phyloP scores from a whole-genome alignment of 1,140 invertebrate species.

The Drosophila melanica region DNA sequence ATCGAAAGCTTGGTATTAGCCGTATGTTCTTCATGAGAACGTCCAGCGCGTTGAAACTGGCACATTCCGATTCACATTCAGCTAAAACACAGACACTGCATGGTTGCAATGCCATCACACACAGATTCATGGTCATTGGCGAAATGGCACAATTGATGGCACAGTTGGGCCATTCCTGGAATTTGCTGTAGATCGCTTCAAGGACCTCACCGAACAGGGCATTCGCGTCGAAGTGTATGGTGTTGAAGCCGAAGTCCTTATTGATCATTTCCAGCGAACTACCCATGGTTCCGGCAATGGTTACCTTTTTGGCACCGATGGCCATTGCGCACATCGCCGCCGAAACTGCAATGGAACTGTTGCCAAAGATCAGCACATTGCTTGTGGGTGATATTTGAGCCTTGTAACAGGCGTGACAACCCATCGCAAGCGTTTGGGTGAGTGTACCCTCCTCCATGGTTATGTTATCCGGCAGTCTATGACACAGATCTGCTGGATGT shows the following conservation, averaged over 20 bases:
- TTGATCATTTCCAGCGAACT: conserved; percentile 35
- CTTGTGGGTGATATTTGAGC: conserved; percentile 60
- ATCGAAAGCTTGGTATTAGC: conserved; percentile 69
- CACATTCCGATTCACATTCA: conserved; percentile 68
- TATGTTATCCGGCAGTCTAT: conserved; percentile 56
- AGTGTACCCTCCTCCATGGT: conserved; percentile 65
- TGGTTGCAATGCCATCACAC: conserved; percentile 69
- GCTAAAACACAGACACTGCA: conserved; percentile 66
- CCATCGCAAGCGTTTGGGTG: conserved; percentile 65
- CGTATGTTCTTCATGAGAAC: conserved; percentile 77
- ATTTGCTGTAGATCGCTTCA: conserved; percentile 49
- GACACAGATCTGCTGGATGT: conserved; percentile 74
- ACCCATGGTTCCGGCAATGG: conserved; percentile 46
- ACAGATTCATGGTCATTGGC: conserved; percentile 71
- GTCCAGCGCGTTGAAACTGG: conserved; percentile 72
- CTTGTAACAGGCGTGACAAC: conserved; percentile 73
- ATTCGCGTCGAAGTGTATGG: conserved; percentile 49
- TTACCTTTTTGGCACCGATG: conserved; percentile 64
- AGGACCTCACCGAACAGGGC: conserved; percentile 52
- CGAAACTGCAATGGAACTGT: conserved; percentile 57
- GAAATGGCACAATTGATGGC: conserved; percentile 69
- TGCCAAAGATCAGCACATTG: conserved; percentile 68
- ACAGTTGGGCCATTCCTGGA: conserved; percentile 64
- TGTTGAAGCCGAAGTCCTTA: conserved; percentile 48
- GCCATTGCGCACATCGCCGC: conserved; percentile 62